Percentiles rank a stretch among this genome's conserved stretches.
Evolutionary conservation across 2,797 vertebrate genomes (phyloP).

Genomic region (Melanotaenia trifasciata): DNA sequence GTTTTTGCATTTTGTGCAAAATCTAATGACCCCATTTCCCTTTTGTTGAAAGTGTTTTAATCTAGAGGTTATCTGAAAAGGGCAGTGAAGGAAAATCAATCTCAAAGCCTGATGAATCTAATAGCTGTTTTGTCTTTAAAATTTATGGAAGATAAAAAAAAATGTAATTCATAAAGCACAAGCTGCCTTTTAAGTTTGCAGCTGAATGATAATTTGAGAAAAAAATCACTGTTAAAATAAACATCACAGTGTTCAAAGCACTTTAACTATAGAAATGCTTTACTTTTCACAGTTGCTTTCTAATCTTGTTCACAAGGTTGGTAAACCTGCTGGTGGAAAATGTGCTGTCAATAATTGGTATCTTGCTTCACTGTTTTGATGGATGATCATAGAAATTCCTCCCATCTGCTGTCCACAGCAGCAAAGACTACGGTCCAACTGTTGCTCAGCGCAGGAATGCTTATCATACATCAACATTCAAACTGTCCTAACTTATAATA

Average conservation of each 20-base stretch:
- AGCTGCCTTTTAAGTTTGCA: too few species aligned
- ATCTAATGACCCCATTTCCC: background rate
- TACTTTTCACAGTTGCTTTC: background rate
- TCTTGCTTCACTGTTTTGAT: background rate
- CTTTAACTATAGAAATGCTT: too few species aligned
- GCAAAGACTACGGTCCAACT: background rate
- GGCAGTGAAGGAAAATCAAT: too few species aligned
- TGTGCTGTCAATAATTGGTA: background rate
- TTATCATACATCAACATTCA: conserved; percentile 6
- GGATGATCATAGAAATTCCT: conserved; percentile 26
- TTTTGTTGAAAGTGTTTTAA: background rate
- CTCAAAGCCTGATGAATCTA: too few species aligned
- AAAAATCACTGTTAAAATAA: too few species aligned
- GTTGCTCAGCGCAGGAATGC: conserved; percentile 10
- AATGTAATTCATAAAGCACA: too few species aligned
- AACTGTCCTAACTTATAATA: too few species aligned
- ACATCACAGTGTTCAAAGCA: too few species aligned
- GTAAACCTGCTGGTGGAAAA: background rate
- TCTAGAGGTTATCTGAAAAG: too few species aligned
- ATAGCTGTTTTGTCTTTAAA: too few species aligned
- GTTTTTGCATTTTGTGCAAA: background rate
- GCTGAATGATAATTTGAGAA: too few species aligned
- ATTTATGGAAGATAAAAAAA: too few species aligned
- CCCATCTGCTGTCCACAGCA: conserved; percentile 31
- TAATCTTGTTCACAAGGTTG: background rate